Percentiles rank a stretch among this genome's conserved stretches.
These are phyloP conservation scores for Lamellibrachia satsuma DNA, from an alignment of 2,888 invertebrate species.

Conservation along the genomic window DNA sequence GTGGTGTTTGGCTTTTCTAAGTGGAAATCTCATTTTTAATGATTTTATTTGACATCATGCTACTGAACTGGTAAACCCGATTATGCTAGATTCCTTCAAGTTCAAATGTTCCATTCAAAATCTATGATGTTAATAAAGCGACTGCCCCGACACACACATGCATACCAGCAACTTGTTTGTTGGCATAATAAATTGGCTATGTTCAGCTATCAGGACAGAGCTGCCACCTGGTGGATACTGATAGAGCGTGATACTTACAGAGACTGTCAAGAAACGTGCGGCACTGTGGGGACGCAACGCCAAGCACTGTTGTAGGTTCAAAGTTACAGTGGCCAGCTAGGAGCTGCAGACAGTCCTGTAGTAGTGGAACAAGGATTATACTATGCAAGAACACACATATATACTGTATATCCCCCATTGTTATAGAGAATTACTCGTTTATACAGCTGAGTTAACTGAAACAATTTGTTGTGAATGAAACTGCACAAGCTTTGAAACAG, in stretches of 20 bases:
- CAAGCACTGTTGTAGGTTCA: conserved; percentile 50
- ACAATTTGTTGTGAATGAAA: no score
- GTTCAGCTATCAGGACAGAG: background rate
- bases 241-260: background rate
- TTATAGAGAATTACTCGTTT: no score
- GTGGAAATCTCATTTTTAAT: background rate
- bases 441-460: no score
- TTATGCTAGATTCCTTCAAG: no score
- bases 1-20: background rate
- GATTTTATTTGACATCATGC: background rate
- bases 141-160: no score
- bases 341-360: conserved; percentile 55
- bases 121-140: no score
- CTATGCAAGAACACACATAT: no score
- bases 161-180: background rate
- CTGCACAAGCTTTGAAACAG: no score
- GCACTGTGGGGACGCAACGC: conserved; percentile 52
- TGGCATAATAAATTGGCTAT: background rate
- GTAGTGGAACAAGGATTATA: conserved; percentile 24
- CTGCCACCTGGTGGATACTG: no score
- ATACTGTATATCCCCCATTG: no score
- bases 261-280: conserved; percentile 31
- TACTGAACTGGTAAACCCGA: no score
- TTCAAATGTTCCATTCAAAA: no score
- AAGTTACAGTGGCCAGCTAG: conserved; percentile 49